Conservation (phyloP, 2,888 invertebrate genomes). For the Teleogryllus oceanicus region DNA sequence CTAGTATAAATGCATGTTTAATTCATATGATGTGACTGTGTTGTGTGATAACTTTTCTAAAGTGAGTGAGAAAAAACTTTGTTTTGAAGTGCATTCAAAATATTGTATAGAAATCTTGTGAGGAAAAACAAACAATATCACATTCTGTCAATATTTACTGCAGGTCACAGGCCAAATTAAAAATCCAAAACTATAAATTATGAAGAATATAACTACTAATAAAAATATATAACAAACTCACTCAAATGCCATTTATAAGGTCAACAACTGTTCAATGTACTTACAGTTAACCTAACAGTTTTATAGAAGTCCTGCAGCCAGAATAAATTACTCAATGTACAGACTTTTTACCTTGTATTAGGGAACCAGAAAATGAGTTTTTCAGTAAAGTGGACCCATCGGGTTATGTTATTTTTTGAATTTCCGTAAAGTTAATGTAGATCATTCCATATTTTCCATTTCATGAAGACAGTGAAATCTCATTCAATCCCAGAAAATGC, state of each 20-base stretch:
- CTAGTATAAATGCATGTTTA: slow-evolving; percentile 19
- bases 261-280: slow-evolving; percentile 24
- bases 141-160: not conserved
- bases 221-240: not conserved
- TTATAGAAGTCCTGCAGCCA: slow-evolving; percentile 22
- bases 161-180: not conserved
- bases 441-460: slow-evolving; percentile 9
- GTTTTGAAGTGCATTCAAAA: not conserved
- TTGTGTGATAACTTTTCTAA: slow-evolving; percentile 23
- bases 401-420: slow-evolving; percentile 28
- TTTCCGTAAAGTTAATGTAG: slow-evolving; percentile 12
- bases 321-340: slow-evolving; percentile 26
- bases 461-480: not conserved
- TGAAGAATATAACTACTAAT: not conserved
- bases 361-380: slow-evolving; percentile 26
- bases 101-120: slow-evolving; percentile 27
- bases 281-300: slow-evolving; percentile 23
- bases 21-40: slow-evolving; percentile 11
- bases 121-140: not conserved
- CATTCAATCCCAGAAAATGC: not conserved
- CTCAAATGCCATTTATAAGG: not conserved
- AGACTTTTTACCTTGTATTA: slow-evolving; percentile 29
- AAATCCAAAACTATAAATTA: not conserved
- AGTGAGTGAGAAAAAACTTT: not conserved
- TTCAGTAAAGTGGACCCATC: slow-evolving; percentile 29